Evolutionary conservation across 2,797 vertebrate genomes (phyloP).

Genomic region (Xenentodon cancila): DNA sequence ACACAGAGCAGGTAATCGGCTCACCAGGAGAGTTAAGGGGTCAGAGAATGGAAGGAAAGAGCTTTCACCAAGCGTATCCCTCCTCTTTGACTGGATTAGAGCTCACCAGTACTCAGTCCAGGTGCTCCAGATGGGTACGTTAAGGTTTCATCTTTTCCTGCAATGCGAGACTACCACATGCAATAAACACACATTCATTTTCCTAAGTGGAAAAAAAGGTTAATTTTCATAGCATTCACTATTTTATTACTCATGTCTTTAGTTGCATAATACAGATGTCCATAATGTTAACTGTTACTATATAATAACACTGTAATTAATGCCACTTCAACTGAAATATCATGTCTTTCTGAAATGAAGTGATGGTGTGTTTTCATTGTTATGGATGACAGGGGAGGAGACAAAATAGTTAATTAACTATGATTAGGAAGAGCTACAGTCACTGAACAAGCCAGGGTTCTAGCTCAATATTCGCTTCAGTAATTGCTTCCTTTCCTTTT

Average conservation of each 20-base stretch:
- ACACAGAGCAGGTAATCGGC: slow-evolving; percentile 78
- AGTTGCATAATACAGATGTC: slow-evolving; percentile 13
- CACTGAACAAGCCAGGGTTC: slow-evolving; percentile 61
- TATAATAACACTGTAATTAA: slow-evolving; percentile 68
- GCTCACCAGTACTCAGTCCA: slow-evolving; percentile 58
- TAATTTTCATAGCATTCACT: slow-evolving; percentile 78
- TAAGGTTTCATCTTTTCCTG: slow-evolving; percentile 33
- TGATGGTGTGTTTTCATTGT: slow-evolving; percentile 77
- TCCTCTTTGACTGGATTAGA: slow-evolving; percentile 72
- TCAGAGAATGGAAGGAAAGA: slow-evolving; percentile 59
- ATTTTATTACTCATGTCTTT: slow-evolving; percentile 75
- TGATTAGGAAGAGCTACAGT: slow-evolving; percentile 71
- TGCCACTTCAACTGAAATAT: slow-evolving; percentile 73
- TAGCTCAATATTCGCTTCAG: slow-evolving; percentile 45
- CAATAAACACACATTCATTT: slow-evolving; percentile 59
- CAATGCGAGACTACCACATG: slow-evolving; percentile 25
- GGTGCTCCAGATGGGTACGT: slow-evolving; percentile 53
- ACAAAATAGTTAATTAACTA: slow-evolving; percentile 78
- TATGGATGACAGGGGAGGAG: slow-evolving; percentile 74
- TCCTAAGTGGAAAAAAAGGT: slow-evolving; percentile 62
- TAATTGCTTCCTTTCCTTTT: slow-evolving; percentile 66
- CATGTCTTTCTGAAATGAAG: slow-evolving; percentile 76
- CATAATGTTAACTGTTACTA: slow-evolving; percentile 54
- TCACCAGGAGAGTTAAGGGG: slow-evolving; percentile 64
- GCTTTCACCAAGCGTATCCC: slow-evolving; percentile 57